These are phyloP conservation scores for Buathra laborator DNA, from an alignment of 2,888 invertebrate genomes.

Conservation along the genomic window DNA sequence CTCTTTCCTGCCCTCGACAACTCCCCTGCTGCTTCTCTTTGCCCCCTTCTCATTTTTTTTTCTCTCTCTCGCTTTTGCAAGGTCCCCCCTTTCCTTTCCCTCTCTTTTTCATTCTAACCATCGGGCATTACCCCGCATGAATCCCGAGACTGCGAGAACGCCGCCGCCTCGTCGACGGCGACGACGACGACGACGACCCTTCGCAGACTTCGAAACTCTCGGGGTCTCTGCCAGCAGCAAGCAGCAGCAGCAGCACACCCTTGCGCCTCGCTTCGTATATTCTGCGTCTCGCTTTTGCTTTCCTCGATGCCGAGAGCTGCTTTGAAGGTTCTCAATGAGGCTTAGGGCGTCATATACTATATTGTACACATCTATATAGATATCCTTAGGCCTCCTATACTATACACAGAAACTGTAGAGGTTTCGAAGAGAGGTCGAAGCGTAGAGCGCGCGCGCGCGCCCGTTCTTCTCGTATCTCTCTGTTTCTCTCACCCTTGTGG, in stretches of 20 bases:
- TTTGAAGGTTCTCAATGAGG: constrained; percentile 78
- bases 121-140: constrained; percentile 55
- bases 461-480: constrained; percentile 9
- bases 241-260: constrained; percentile 39
- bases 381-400: constrained; percentile 22
- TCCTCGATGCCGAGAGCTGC: constrained; percentile 66
- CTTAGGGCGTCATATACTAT: constrained; percentile 67
- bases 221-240: constrained; percentile 44
- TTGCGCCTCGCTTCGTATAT: constrained; percentile 43
- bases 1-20: constrained; percentile 30
- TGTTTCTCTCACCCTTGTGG: neutral
- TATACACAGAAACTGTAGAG: constrained; percentile 27
- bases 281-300: constrained; percentile 61
- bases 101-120: constrained; percentile 55
- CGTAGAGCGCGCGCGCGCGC: constrained; percentile 50
- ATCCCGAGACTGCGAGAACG: constrained; percentile 34
- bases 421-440: constrained; percentile 42
- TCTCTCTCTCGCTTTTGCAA: constrained; percentile 39
- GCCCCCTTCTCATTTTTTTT: constrained; percentile 9
- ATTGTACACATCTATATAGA: constrained; percentile 40
- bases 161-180: constrained; percentile 20
- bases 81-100: constrained; percentile 14
- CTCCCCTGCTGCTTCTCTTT: constrained; percentile 46
- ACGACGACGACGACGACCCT: constrained; percentile 64
- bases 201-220: constrained; percentile 67